Conservation (phyloP, 92 coral and sea anemone species). For the Chrysogorgia sp. region DNA sequence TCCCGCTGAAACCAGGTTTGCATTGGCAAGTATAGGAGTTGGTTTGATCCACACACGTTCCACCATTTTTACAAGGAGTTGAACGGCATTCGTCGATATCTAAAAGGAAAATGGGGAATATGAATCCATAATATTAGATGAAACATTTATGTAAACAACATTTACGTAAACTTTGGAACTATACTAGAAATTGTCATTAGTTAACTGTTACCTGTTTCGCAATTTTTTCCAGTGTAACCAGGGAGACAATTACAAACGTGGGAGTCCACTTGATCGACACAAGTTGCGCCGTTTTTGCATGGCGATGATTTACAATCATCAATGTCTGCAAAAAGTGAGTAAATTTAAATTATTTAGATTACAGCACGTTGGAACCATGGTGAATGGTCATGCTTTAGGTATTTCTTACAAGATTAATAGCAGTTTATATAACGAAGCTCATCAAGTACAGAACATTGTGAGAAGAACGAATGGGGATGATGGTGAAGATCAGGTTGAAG, state of each 20-base stretch:
- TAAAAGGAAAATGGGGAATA: not conserved
- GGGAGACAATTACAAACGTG: conserved; percentile 7
- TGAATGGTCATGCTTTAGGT: no score
- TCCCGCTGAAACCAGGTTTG: conserved; percentile 5
- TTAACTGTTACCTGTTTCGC: conserved; percentile 28
- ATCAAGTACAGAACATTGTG: no score
- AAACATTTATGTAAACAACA: no score
- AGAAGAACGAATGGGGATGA: no score
- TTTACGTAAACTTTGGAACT: no score
- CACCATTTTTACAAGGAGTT: conserved; percentile 29
- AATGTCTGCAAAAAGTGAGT: not conserved
- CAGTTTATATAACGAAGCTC: no score
- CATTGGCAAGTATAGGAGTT: conserved; percentile 19
- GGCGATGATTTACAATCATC: not conserved
- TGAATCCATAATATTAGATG: no score
- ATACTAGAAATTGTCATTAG: no score
- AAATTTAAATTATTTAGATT: no score
- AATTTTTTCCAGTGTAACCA: conserved; percentile 27
- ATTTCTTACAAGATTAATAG: no score
- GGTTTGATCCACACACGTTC: conserved; percentile 3
- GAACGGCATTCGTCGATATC: conserved; percentile 23
- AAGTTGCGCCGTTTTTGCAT: conserved; percentile 14
- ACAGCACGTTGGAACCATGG: no score
- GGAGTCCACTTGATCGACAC: conserved; percentile 13
- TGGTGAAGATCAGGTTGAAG: no score